These are phyloP conservation scores for Lontra canadensis DNA, from an alignment of 2,113 vertebrate species.

Conservation along the genomic window DNA sequence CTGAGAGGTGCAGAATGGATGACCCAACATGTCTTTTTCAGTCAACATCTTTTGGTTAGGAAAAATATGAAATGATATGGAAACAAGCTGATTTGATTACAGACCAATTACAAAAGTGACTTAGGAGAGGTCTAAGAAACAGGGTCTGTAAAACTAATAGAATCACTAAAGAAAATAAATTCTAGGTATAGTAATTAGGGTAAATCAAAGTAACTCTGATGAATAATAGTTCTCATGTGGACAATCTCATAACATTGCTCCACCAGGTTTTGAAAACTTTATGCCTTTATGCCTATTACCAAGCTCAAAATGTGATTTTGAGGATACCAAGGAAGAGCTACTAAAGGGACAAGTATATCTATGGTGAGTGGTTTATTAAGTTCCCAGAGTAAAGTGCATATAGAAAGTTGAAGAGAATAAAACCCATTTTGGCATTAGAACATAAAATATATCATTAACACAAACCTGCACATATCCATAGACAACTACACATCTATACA, in stretches of 20 bases:
- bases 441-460: neutral
- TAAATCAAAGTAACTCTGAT: neutral
- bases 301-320: neutral
- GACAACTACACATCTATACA: neutral
- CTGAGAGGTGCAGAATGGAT: neutral
- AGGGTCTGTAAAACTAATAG: neutral
- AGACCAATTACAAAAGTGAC: neutral
- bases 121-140: neutral
- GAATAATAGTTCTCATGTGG: neutral
- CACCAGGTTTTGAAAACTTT: neutral
- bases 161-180: slow-evolving; percentile 3
- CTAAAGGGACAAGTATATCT: neutral
- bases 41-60: neutral
- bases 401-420: neutral
- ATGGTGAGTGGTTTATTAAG: neutral
- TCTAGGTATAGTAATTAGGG: neutral
- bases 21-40: neutral
- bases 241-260: neutral
- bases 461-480: neutral
- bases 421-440: neutral
- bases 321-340: neutral
- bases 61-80: neutral
- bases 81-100: neutral
- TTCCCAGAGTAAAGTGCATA: neutral
- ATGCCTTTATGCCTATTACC: neutral